phyloP scores from a whole-genome alignment of 2,888 invertebrate species.

The Adineta ricciae region DNA sequence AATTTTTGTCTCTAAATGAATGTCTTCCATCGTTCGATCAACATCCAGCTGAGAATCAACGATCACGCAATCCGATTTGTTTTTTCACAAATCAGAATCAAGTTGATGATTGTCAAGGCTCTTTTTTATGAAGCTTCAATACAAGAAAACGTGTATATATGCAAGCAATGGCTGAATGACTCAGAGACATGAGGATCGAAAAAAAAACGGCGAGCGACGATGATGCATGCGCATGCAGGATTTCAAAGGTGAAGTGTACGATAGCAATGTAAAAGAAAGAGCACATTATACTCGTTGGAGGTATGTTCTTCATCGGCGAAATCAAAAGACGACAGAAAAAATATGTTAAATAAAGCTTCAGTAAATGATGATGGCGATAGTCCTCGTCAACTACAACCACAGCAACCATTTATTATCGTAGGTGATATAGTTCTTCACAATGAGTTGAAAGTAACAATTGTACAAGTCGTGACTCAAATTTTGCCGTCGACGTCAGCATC shows the following conservation, averaged over 20 bases:
- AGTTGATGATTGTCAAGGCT: neutral
- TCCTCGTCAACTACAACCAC: neutral
- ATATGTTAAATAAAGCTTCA: neutral
- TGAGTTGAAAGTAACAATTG: neutral
- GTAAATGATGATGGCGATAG: neutral
- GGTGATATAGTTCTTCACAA: neutral
- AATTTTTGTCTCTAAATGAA: neutral
- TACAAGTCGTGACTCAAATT: neutral
- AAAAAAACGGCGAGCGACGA: neutral
- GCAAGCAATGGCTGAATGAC: neutral
- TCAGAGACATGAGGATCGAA: neutral
- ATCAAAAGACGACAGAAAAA: neutral
- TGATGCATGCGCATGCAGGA: neutral
- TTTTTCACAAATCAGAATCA: too few relatives aligned
- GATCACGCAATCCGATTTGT: neutral
- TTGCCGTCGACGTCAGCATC: neutral
- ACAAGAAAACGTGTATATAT: neutral
- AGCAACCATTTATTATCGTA: neutral
- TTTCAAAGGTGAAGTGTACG: conserved; percentile 5
- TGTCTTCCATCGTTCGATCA: neutral
- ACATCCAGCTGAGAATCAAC: neutral
- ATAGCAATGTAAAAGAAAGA: neutral
- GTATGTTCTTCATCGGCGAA: neutral
- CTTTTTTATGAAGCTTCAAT: neutral
- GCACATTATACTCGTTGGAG: neutral